These are phyloP conservation scores for Ictidomys tridecemlineatus DNA, from an alignment of 2,113 vertebrate species.

Conservation along the genomic window DNA sequence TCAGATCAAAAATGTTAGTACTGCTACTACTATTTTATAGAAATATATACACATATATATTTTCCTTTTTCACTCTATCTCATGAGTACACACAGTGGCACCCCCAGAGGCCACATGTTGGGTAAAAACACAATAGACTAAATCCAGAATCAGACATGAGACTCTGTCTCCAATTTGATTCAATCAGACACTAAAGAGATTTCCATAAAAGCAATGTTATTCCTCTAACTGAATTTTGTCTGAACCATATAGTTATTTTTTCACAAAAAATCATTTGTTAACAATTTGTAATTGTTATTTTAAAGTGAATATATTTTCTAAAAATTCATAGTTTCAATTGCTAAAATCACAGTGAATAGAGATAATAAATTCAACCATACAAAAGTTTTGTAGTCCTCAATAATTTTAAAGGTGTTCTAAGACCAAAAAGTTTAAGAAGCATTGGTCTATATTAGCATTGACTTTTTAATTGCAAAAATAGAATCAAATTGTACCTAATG, in stretches of 20 bases:
- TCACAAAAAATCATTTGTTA: not conserved
- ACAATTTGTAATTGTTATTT: conserved; percentile 11
- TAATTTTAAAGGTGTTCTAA: conserved; percentile 19
- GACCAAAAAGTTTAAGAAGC: conserved; percentile 21
- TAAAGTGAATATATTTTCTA: not conserved
- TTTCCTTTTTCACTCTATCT: not conserved
- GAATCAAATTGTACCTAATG: not conserved
- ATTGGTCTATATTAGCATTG: not conserved
- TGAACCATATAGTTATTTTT: not conserved
- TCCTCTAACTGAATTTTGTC: not conserved
- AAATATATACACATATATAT: not conserved
- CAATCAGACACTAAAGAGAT: not conserved
- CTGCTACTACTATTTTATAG: too few relatives aligned
- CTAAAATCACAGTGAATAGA: conserved; percentile 2
- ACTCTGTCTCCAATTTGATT: not conserved
- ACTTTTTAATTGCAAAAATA: conserved; percentile 12
- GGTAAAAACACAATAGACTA: not conserved
- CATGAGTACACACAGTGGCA: not conserved
- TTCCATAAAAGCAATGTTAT: not conserved
- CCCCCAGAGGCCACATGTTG: not conserved
- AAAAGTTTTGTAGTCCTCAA: not conserved
- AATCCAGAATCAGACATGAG: not conserved
- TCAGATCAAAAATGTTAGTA: not conserved
- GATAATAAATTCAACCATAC: not conserved
- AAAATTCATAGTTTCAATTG: conserved; percentile 17